phyloP scores from a whole-genome alignment of 2,888 invertebrate genomes.

The Drosophila kanekoi region DNA sequence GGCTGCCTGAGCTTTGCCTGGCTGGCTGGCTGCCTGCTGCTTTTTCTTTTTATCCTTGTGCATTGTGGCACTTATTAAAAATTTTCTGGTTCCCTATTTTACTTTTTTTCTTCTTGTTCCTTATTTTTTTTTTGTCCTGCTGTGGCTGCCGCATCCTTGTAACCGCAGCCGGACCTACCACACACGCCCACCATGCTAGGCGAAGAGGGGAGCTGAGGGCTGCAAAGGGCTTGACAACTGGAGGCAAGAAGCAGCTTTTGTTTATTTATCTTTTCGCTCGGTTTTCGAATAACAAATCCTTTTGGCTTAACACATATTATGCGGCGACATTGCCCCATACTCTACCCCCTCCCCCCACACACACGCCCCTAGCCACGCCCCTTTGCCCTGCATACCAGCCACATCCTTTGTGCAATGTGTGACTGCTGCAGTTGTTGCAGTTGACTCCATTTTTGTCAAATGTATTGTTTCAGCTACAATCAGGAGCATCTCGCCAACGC shows the following conservation, averaged over 20 bases:
- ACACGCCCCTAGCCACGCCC: neutral
- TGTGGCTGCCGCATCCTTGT: constrained; percentile 49
- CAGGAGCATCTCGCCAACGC: constrained; percentile 24
- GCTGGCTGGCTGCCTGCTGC: constrained; percentile 30
- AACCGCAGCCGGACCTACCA: constrained; percentile 25
- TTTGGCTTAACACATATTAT: constrained; percentile 81
- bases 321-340: constrained; percentile 54
- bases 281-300: constrained; percentile 81
- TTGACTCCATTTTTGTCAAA: constrained; percentile 81
- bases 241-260: constrained; percentile 67
- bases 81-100: constrained; percentile 64
- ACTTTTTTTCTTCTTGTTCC: constrained; percentile 26
- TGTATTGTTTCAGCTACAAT: constrained; percentile 72
- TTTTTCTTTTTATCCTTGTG: constrained; percentile 39
- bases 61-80: constrained; percentile 80
- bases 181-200: constrained; percentile 17
- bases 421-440: constrained; percentile 74
- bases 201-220: neutral
- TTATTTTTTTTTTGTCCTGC: no score
- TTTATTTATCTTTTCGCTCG: constrained; percentile 80
- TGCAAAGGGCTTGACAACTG: neutral
- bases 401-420: constrained; percentile 72
- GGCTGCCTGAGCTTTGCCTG: constrained; percentile 30
- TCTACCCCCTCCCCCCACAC: constrained; percentile 1
- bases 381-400: neutral